Evolutionary conservation across 2,888 invertebrate species (phyloP).

Genomic region (Drosophila multiciliata): DNA sequence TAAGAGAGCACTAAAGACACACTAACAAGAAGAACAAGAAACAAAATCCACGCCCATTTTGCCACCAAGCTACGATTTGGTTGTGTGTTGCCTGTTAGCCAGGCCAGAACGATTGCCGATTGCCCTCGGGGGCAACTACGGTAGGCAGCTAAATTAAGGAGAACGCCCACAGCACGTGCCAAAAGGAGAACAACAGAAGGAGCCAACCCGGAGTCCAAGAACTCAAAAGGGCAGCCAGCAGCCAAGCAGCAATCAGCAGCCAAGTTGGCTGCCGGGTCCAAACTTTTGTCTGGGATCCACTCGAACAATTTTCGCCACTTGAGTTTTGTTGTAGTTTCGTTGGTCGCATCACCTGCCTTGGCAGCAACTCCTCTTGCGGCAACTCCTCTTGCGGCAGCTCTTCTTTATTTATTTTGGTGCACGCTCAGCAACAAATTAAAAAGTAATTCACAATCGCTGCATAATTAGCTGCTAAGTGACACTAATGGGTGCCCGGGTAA

Average conservation of each 20-base stretch:
- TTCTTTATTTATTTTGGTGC: conserved; percentile 70
- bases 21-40: conserved; percentile 2
- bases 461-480: conserved; percentile 84
- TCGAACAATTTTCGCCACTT: conserved; percentile 64
- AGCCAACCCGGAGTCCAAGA: conserved; percentile 24
- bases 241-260: conserved; percentile 63
- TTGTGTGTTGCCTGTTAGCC: conserved; percentile 10
- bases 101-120: conserved; percentile 3
- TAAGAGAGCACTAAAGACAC: conserved; percentile 10
- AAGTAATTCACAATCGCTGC: conserved; percentile 76
- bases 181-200: conserved; percentile 29
- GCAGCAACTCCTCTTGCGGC: conserved; percentile 4
- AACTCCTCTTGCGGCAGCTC: conserved; percentile 34
- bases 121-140: conserved; percentile 42
- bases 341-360: not conserved
- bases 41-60: conserved; percentile 65
- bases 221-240: conserved; percentile 17
- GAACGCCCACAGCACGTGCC: conserved; percentile 76
- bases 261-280: conserved; percentile 68
- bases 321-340: conserved; percentile 38
- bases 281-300: conserved; percentile 48
- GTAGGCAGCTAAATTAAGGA: conserved; percentile 66
- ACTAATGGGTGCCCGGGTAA: conserved; percentile 69
- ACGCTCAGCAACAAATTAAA: conserved; percentile 77
- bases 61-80: conserved; percentile 40